These are phyloP conservation scores for Tinamus major DNA, from an alignment of 2,797 vertebrate species.

Conservation along the genomic window DNA sequence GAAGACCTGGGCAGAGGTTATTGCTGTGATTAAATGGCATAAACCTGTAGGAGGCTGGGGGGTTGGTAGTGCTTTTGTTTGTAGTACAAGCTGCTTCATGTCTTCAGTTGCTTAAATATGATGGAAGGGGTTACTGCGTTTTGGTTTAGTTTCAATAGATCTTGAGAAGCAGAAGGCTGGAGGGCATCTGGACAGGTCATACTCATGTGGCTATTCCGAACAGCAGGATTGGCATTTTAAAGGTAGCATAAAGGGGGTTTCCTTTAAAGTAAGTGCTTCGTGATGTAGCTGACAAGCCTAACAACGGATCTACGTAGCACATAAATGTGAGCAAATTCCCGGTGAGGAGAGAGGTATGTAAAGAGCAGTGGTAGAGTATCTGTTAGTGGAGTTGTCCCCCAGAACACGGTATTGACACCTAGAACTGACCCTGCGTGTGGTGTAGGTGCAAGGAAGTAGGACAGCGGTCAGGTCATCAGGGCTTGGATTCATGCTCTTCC, in stretches of 20 bases:
- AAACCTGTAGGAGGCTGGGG: not conserved
- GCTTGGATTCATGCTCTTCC: not conserved
- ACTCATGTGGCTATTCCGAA: not conserved
- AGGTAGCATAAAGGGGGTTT: not conserved
- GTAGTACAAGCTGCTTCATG: not conserved
- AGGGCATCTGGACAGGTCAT: not conserved
- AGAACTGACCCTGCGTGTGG: rapidly evolving
- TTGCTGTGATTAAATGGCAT: not conserved
- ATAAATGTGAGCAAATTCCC: not conserved
- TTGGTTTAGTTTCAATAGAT: not conserved
- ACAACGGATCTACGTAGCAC: not conserved
- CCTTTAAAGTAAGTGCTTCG: not conserved
- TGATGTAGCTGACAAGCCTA: not conserved
- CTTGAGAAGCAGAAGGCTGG: not conserved
- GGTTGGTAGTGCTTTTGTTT: not conserved
- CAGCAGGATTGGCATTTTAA: not conserved
- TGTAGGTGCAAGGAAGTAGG: not conserved
- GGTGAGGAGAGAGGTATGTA: not conserved
- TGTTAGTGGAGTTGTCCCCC: not conserved
- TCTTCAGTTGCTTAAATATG: not conserved
- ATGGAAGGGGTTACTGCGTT: not conserved
- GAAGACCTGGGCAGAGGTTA: not conserved
- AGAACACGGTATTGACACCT: not conserved
- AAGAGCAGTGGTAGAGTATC: not conserved
- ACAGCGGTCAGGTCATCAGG: not conserved